phyloP scores from a whole-genome alignment of 1,140 invertebrate genomes.

The Drosophila teissieri region DNA sequence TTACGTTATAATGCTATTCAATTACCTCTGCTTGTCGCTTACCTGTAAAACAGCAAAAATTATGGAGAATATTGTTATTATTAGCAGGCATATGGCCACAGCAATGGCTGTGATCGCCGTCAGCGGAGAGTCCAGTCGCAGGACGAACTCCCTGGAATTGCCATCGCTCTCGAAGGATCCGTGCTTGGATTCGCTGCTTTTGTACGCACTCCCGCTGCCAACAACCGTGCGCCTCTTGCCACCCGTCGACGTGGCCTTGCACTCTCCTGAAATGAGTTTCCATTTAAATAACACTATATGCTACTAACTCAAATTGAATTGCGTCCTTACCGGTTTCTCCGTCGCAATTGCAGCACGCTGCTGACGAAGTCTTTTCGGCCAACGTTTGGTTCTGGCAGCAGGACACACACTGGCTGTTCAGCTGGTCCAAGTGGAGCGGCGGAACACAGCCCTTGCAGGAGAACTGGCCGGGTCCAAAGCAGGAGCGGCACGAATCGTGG shows the following conservation, averaged over 20 bases:
- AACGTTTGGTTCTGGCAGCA: conserved; percentile 87
- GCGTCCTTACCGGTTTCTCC: conserved; percentile 86
- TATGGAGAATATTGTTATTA: conserved; percentile 88
- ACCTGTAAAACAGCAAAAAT: conserved; percentile 90
- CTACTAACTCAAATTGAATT: neutral
- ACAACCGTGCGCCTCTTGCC: conserved; percentile 90
- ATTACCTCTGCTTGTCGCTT: conserved; percentile 27
- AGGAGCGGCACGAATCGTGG: conserved; percentile 89
- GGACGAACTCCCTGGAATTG: conserved; percentile 78
- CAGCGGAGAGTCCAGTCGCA: conserved; percentile 82
- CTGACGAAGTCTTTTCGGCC: conserved; percentile 81
- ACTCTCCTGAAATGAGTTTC: conserved; percentile 85
- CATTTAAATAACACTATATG: neutral
- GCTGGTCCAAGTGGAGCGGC: conserved; percentile 88
- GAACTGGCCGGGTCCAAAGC: conserved; percentile 89
- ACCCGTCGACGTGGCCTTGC: conserved; percentile 89
- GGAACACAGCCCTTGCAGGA: conserved; percentile 88
- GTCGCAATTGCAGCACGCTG: conserved; percentile 58
- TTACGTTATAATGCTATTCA: too few species aligned
- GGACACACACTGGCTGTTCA: conserved; percentile 90
- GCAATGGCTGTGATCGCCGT: conserved; percentile 88
- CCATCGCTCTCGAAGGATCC: conserved; percentile 78
- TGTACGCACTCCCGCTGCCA: conserved; percentile 70
- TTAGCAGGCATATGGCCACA: conserved; percentile 88
- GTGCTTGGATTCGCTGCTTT: conserved; percentile 34